These are phyloP conservation scores for Athene noctua DNA, from an alignment of 2,113 vertebrate genomes.

Conservation along the genomic window DNA sequence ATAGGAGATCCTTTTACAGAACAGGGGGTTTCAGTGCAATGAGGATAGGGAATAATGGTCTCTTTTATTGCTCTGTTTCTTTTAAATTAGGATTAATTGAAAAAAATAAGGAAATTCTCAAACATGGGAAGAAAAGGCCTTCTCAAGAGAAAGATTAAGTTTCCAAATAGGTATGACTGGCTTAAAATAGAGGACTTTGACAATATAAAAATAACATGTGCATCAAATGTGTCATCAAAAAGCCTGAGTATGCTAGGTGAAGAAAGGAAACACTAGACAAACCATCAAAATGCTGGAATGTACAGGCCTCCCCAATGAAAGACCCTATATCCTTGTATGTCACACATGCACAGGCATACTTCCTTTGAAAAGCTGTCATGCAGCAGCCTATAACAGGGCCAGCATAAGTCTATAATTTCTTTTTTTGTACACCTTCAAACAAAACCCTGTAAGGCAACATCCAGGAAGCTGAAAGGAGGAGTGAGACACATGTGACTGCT, in stretches of 20 bases:
- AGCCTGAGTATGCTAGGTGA: background rate
- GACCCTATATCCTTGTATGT: background rate
- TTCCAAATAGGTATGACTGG: background rate
- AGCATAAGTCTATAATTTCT: background rate
- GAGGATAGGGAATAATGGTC: background rate
- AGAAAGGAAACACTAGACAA: background rate
- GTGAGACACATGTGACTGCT: background rate
- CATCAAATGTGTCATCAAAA: background rate
- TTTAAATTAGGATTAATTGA: background rate
- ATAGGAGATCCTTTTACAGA: background rate
- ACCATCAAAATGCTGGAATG: background rate
- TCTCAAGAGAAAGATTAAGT: background rate
- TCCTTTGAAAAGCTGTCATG: background rate
- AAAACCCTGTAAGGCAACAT: background rate
- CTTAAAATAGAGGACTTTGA: background rate
- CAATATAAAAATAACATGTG: background rate
- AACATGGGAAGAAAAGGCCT: background rate
- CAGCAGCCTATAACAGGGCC: background rate
- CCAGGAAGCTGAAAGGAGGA: background rate
- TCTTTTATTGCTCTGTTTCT: background rate
- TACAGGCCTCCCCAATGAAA: background rate
- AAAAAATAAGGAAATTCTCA: background rate
- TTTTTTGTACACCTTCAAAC: conserved; percentile 12
- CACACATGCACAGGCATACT: background rate
- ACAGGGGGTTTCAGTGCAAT: background rate